Conservation (phyloP, 2,113 vertebrate genomes). For the Camelus bactrianus region DNA sequence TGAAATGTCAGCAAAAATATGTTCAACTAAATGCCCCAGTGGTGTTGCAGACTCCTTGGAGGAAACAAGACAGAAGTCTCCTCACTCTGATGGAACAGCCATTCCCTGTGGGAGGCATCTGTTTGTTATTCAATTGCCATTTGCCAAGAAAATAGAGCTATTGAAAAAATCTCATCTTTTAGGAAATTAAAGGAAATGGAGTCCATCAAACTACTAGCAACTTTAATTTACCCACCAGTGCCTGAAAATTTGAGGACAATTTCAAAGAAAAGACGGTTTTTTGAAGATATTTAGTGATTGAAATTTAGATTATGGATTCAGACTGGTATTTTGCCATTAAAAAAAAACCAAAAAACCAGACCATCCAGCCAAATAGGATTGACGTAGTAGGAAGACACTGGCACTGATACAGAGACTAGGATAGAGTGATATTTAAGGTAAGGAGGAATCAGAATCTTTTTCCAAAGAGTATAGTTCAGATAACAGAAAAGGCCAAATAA, state of each 20-base stretch:
- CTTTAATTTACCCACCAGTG: not conserved
- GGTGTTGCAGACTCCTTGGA: not conserved
- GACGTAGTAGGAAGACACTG: not conserved
- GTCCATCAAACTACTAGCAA: slow-evolving; percentile 11
- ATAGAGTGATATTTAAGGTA: not conserved
- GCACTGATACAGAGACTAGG: not conserved
- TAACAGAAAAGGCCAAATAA: not conserved
- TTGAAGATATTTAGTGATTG: not conserved
- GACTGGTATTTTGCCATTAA: slow-evolving; percentile 38
- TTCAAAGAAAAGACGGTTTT: not conserved
- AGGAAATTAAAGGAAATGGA: slow-evolving; percentile 46
- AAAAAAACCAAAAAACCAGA: not conserved
- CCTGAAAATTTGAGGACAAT: not conserved
- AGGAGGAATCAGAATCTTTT: slow-evolving; percentile 24
- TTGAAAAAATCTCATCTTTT: not conserved
- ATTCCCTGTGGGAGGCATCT: not conserved
- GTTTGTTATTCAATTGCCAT: slow-evolving; percentile 36
- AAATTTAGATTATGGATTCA: slow-evolving; percentile 57
- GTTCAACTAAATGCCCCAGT: not conserved
- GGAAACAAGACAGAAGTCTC: not conserved
- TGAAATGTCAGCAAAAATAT: slow-evolving; percentile 58
- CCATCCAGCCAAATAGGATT: not conserved
- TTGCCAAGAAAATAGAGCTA: not conserved
- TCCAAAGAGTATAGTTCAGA: not conserved
- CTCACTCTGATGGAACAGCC: not conserved